Base-by-base conservation (phyloP, 1,140 invertebrate genomes). In the Microplitis demolitor region DNA sequence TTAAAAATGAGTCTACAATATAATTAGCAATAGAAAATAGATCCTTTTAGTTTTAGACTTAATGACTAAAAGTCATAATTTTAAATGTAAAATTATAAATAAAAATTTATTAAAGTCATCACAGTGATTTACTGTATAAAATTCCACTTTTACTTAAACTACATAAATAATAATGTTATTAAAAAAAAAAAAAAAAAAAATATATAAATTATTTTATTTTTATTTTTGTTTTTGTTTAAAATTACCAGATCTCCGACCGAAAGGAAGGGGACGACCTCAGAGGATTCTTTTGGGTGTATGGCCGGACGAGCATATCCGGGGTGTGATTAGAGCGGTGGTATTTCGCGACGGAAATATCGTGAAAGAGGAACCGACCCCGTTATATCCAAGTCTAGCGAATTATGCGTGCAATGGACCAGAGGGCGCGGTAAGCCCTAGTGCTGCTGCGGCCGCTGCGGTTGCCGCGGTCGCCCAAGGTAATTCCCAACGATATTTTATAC, bases 231-330 rank as follows among this genome's bases (percentile, higher is more conserved):
- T 60, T 68, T 50, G 45, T 60, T 64, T 13, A 58, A 9, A 67
- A 74, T 75, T 80, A 78, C 75, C 89, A 92, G 94, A 97, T 90
- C 89, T 96, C 75, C 89, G 95, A 78, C 95, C 95, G 14, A 96
- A 96, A 87, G 96, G 95, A 69, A 89, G 95, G 79, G 95, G 95
- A 33, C 88, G 96, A 72, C 95, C 95, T 1, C 95, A 97, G 82
- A 90, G 95, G 82, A 96, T 97, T 82, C 88, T 97, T 63, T 87
- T 96, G 69, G 96, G 95, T 71, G 92, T 95, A 75, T 97, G 95
- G 95, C 95, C 95, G 3, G 95, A 97, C 85, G 95, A 96, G 80
- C 94, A 96, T 83, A 96, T 97, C 79, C 91, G 94, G 78, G 94
- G 94, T 56, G 95, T 97, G 71, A 96, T 97, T 76, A 90, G 95